Conservation (phyloP, 2,797 vertebrate genomes). For the Hydrolagus colliei region DNA sequence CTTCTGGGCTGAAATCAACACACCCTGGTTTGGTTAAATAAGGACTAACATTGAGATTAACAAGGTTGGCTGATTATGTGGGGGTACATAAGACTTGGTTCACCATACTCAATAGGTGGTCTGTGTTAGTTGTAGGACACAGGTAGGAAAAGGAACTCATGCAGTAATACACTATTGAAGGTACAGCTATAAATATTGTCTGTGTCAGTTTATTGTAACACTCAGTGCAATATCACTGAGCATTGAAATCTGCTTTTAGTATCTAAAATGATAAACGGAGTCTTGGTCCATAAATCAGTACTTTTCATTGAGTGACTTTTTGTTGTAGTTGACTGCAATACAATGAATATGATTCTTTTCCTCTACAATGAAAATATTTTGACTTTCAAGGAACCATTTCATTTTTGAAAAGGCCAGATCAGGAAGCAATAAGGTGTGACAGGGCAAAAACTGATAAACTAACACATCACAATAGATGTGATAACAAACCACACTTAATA, state of each 20-base stretch:
- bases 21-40: conserved; percentile 46
- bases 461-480: too few relatives aligned
- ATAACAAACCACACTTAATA: too few relatives aligned
- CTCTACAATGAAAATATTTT: neutral
- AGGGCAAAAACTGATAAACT: too few relatives aligned
- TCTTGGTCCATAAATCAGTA: too few relatives aligned
- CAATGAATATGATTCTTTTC: neutral
- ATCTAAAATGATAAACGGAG: neutral
- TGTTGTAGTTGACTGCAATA: neutral
- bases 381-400: neutral
- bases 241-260: neutral
- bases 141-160: neutral
- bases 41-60: conserved; percentile 45
- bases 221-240: neutral
- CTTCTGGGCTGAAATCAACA: conserved; percentile 51
- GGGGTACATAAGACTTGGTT: conserved; percentile 22
- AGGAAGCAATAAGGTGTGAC: too few relatives aligned
- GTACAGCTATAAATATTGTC: neutral
- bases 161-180: neutral
- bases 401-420: too few relatives aligned
- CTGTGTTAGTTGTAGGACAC: conserved; percentile 32
- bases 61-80: conserved; percentile 36
- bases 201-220: neutral
- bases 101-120: conserved; percentile 45
- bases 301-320: too few relatives aligned